A percentile compares a stretch with the other conserved stretches of the same genome.
Conservation (phyloP, 2,797 vertebrate genomes). For the Podarcis lilfordi region DNA sequence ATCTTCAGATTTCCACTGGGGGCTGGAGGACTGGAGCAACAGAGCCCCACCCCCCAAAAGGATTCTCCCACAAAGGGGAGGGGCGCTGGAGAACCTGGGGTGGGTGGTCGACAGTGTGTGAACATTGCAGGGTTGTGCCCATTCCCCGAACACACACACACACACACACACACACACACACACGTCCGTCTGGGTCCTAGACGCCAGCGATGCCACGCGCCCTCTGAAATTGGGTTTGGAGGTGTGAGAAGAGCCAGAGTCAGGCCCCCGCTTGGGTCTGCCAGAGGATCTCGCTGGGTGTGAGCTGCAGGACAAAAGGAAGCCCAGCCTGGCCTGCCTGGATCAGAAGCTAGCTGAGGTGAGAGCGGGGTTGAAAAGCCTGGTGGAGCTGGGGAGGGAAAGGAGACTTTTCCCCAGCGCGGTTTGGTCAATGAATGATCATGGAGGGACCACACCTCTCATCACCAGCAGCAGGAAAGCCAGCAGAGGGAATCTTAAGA, state of each 20-base stretch:
- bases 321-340: background rate
- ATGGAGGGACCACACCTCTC: conserved; percentile 9
- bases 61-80: background rate
- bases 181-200: background rate
- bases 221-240: background rate
- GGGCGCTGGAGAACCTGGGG: background rate
- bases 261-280: background rate
- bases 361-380: conserved; percentile 27
- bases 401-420: background rate
- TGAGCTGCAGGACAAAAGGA: background rate
- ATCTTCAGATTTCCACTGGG: background rate
- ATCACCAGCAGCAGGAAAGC: background rate
- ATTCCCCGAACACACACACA: background rate
- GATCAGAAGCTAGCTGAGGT: conserved; percentile 23
- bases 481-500: background rate
- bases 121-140: background rate
- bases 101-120: background rate
- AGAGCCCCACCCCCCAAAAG: background rate
- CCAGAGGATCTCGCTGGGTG: background rate
- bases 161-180: background rate
- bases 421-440: no score
- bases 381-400: background rate
- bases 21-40: background rate
- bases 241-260: background rate
- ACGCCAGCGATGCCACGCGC: background rate